phyloP scores from a whole-genome alignment of 2,888 invertebrate species.

The Hylaea fasciaria region DNA sequence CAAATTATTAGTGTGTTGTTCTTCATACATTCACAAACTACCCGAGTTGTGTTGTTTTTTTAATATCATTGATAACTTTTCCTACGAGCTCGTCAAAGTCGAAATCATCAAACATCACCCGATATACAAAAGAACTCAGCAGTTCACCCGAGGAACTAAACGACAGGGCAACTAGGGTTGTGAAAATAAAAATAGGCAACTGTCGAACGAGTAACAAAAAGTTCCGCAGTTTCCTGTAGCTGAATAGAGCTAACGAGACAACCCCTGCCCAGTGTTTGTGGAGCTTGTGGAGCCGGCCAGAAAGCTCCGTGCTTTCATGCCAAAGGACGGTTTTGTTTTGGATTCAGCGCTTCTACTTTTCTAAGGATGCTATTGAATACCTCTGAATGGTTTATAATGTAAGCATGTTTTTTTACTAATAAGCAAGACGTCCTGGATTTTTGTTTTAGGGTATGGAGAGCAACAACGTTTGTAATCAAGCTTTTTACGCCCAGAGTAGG shows the following conservation, averaged over 20 bases:
- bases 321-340: slow-evolving; percentile 39
- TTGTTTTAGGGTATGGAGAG: too few relatives aligned
- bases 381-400: neutral
- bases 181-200: slow-evolving; percentile 33
- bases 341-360: slow-evolving; percentile 32
- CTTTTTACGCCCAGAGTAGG: too few relatives aligned
- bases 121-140: slow-evolving; percentile 1
- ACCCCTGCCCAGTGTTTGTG: slow-evolving; percentile 41
- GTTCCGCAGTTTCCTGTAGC: slow-evolving; percentile 27
- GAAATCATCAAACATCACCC: slow-evolving; percentile 6
- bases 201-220: slow-evolving; percentile 38
- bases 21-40: too few relatives aligned
- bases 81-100: neutral
- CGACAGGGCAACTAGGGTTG: slow-evolving; percentile 30
- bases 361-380: slow-evolving; percentile 6
- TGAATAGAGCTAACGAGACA: slow-evolving; percentile 48
- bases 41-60: too few relatives aligned
- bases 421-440: too few relatives aligned
- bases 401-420: too few relatives aligned
- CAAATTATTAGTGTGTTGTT: too few relatives aligned
- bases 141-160: slow-evolving; percentile 21
- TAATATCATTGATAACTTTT: slow-evolving; percentile 1
- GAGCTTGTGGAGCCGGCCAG: slow-evolving; percentile 35
- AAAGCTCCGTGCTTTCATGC: slow-evolving; percentile 37
- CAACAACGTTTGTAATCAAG: too few relatives aligned